Evolutionary conservation across 2,888 invertebrate species (phyloP), one percentile per base, ranked within the genome.

Genomic region (Anoncus sp.): DNA sequence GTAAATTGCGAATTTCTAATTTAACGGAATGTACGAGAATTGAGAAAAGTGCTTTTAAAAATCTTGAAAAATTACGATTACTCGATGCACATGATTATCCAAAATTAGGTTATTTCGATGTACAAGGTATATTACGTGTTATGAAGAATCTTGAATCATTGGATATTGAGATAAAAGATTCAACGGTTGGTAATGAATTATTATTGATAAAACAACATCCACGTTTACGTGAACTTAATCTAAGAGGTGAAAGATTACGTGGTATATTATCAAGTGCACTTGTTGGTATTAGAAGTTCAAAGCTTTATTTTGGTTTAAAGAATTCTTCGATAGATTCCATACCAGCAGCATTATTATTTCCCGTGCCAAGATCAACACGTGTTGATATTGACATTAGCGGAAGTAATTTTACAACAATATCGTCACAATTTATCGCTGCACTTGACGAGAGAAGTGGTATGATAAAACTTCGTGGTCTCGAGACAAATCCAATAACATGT

Each of bases 101-200:
- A 0, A 94, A 95, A 83, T 88, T 98, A 24, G 97, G 97, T 0
- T 97, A 97, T 86, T 93, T 97, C 79, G 97, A 98, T 90, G 94
- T 97, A n/a, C 95, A 96, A 86, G 97, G 97, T 0, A 94, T 97
- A 35, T 91, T 98, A n/a, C 95, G 95, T 82, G 93, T 95, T 81
- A 92, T 97, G 85, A 93, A 95, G 1, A 95, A 95, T 0, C 91
- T 98, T 49, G 96, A 97, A 90, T 93, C 92, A 81, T 91, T 98
- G 12, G 96, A 97, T 80, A 94, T 98, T 66, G 98, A 98, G 92
- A 94, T 97, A 0, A 98, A 97, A 89, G 97, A 98, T 83, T 93
- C 96, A 0, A 94, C 94, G 5, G 94, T 97, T 65, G 96, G 96
- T 51, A 95, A 95, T 57, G 97, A 97, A 86, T 97, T 97, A 87